Conservation (phyloP, 1,140 invertebrate genomes). For the Sinella curviseta region DNA sequence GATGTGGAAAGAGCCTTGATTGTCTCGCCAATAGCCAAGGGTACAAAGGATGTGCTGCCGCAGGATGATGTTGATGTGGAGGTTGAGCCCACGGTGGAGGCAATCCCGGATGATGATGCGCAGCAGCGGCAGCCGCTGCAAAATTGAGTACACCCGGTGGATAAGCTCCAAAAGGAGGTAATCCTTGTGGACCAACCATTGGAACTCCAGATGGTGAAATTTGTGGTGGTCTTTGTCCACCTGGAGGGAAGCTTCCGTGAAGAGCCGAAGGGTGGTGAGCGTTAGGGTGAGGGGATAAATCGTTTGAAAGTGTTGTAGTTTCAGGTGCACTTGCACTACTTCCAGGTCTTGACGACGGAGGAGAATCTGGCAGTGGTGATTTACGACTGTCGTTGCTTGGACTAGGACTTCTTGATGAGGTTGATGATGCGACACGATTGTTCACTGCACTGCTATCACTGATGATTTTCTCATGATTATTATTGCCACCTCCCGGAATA, state of each 20-base stretch:
- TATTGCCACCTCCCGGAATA: constrained; percentile 25
- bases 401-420: constrained; percentile 27
- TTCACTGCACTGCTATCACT: constrained; percentile 8
- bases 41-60: constrained; percentile 75
- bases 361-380: constrained; percentile 7
- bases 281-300: not conserved
- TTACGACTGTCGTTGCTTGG: not conserved
- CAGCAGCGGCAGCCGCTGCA: constrained; percentile 48
- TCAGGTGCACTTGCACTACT: not conserved
- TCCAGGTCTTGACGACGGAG: not conserved
- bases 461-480: not conserved
- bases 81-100: constrained; percentile 51
- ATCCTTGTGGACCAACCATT: not conserved
- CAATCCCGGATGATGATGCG: constrained; percentile 46
- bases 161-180: constrained; percentile 49
- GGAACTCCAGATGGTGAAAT: constrained; percentile 20
- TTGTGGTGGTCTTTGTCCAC: constrained; percentile 32
- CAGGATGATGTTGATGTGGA: constrained; percentile 42
- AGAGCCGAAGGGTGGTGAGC: constrained; percentile 23
- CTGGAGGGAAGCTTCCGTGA: not conserved
- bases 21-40: constrained; percentile 87
- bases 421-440: not conserved
- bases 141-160: constrained; percentile 47
- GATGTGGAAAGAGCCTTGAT: constrained; percentile 81
- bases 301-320: not conserved